These are phyloP conservation scores for Eulemur albifrons DNA, from an alignment of 2,797 vertebrate genomes.

Conservation along the genomic window DNA sequence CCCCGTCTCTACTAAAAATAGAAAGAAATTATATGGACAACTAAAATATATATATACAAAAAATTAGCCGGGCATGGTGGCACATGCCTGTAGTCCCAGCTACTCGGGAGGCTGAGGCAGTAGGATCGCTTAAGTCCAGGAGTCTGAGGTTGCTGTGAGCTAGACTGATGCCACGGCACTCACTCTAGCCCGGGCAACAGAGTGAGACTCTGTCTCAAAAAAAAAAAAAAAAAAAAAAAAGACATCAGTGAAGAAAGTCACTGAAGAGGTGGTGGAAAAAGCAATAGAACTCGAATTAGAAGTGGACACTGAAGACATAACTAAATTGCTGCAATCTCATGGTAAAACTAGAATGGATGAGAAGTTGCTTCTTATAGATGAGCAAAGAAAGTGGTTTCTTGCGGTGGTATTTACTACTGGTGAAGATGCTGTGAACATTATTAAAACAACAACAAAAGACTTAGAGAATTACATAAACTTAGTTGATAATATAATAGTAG, in stretches of 20 bases:
- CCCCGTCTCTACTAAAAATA: too few species aligned
- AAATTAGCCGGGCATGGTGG: too few species aligned
- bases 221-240: too few species aligned
- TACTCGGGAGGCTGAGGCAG: too few species aligned
- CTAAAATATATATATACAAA: too few species aligned
- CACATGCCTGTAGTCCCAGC: too few species aligned
- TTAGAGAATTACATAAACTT: not conserved
- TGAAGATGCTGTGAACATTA: not conserved
- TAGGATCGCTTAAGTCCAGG: too few species aligned
- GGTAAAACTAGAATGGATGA: not conserved
- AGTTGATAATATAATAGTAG: not conserved
- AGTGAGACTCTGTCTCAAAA: too few species aligned
- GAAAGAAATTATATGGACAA: too few species aligned
- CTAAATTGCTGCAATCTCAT: not conserved
- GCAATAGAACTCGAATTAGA: not conserved
- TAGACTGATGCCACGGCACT: too few species aligned
- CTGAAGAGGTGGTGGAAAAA: not conserved
- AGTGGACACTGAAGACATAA: not conserved
- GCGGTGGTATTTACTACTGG: not conserved
- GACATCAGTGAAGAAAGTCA: not conserved
- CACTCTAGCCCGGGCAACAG: too few species aligned
- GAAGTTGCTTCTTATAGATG: not conserved
- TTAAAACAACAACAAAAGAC: not conserved
- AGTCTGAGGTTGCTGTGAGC: too few species aligned
- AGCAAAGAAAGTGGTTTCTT: not conserved